A percentile compares a stretch with the other conserved stretches of the same genome.
These are phyloP conservation scores for Enoplosus armatus DNA, from an alignment of 2,797 vertebrate genomes.

Conservation along the genomic window DNA sequence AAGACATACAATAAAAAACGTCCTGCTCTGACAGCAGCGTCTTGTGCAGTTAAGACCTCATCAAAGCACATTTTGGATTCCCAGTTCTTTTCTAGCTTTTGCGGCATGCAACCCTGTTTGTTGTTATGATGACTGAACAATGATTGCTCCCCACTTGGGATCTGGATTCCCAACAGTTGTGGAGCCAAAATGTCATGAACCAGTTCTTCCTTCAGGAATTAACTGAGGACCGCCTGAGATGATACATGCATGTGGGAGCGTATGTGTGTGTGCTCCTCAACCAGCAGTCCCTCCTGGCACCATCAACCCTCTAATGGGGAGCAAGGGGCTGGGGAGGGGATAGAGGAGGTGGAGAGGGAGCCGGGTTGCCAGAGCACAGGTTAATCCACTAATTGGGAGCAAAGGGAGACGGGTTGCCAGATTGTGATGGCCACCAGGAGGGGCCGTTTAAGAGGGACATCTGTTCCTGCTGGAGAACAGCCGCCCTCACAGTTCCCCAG, in stretches of 20 bases:
- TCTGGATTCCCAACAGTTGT: not conserved
- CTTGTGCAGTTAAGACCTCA: not conserved
- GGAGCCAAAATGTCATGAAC: slow-evolving; percentile 38
- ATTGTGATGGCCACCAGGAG: slow-evolving; percentile 85
- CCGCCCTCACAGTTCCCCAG: slow-evolving; percentile 74
- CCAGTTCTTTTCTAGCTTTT: not conserved
- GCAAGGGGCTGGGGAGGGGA: slow-evolving; percentile 43
- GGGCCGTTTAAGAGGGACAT: slow-evolving; percentile 87
- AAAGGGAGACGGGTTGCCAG: slow-evolving; percentile 82
- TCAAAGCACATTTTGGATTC: not conserved
- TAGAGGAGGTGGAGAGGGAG: slow-evolving; percentile 48
- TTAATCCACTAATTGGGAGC: slow-evolving; percentile 87
- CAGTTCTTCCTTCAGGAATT: not conserved
- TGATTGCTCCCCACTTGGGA: not conserved
- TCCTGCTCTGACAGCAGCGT: not conserved
- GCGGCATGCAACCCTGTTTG: not conserved
- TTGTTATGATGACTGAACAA: slow-evolving; percentile 5
- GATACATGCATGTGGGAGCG: not conserved
- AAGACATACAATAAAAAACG: not conserved
- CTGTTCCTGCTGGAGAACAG: slow-evolving; percentile 86
- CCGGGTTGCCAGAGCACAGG: slow-evolving; percentile 79
- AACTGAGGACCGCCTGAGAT: slow-evolving; percentile 14
- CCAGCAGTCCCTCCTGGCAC: slow-evolving; percentile 51
- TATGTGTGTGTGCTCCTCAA: slow-evolving; percentile 3
- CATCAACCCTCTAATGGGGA: slow-evolving; percentile 64